Base-by-base conservation (phyloP, 1,140 invertebrate genomes). In the Tyrophagus putrescentiae region DNA sequence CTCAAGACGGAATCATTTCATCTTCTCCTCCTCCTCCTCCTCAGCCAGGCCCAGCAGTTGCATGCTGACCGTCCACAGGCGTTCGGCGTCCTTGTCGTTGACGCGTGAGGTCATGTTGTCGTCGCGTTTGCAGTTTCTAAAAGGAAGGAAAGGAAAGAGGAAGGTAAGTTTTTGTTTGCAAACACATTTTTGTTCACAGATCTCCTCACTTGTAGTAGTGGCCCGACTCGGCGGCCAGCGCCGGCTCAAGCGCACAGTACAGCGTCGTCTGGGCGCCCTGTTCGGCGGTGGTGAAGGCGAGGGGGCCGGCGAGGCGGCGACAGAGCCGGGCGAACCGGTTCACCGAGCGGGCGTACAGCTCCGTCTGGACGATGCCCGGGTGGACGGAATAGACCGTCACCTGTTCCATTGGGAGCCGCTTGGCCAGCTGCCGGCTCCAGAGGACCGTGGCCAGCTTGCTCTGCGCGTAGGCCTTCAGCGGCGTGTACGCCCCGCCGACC, bases 361-460 rank as follows among this genome's bases (percentile, higher is more conserved):
- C 60, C n/a, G 72, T 72, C 6, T 60, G 48, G 9, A 73, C 67
- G 18, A 67, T 65, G 4, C 73, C 73, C 7, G 73, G 73, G 66
- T 74, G 71, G 5, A 73, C 27, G n/a, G 29, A 65, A 63, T 32
- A 65, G 39, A 48, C 60, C 56, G 27, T 56, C 27, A 64, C 32
- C 34, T 27, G 21, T 11, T 33, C 33, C 6, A 59, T 23, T 71
- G 88, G 79, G 11, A 92, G 70, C 62, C 82, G 76, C 64, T 81
- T 77, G 0, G 87, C 84, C 60, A 94, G 69, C 72, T 93, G 88
- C 44, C 79, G 76, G 0, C 84, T 84, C 69, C 92, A 93, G 18
- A 85, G 80, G 62, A 94, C 84, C 66, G 90, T 88, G 0, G 85
- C 85, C 65, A 87, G 84, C 71, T 95, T 95, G 0, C 86, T 87